phyloP scores from a whole-genome alignment of 2,888 invertebrate species.

The Ophonus ardosiacus region DNA sequence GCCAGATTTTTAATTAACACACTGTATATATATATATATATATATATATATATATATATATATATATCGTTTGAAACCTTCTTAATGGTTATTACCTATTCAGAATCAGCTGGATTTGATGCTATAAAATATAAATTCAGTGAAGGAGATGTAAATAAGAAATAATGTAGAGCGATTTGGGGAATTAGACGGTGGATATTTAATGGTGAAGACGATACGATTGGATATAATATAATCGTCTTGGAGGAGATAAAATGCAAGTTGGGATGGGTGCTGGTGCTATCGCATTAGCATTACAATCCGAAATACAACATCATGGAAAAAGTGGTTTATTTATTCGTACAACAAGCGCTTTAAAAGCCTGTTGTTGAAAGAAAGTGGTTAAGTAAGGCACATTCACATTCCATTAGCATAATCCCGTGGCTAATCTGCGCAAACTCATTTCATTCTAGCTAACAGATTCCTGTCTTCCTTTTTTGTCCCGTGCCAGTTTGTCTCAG shows the following conservation, averaged over 20 bases:
- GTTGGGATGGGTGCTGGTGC: background rate
- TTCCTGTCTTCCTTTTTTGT: background rate
- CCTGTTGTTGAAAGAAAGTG: slow-evolving; percentile 50
- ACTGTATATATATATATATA: no score
- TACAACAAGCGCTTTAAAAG: slow-evolving; percentile 41
- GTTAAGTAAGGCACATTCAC: slow-evolving; percentile 45
- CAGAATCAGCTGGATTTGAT: background rate
- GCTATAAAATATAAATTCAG: background rate
- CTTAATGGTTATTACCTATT: no score
- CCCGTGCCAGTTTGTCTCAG: background rate
- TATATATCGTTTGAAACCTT: no score
- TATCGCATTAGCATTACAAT: slow-evolving; percentile 25
- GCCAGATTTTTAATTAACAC: no score
- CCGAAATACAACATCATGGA: slow-evolving; percentile 28
- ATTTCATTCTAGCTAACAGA: slow-evolving; percentile 8
- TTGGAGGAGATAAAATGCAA: slow-evolving; percentile 1
- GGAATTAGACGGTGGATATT: background rate
- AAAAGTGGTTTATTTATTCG: slow-evolving; percentile 40
- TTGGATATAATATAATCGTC: slow-evolving; percentile 5
- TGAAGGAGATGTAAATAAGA: background rate
- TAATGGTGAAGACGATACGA: slow-evolving; percentile 11
- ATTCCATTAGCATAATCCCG: slow-evolving; percentile 55
- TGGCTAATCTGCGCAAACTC: slow-evolving; percentile 50
- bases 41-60: no score
- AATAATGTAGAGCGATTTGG: background rate